Evolutionary conservation across 2,888 invertebrate species (phyloP), one percentile per base, ranked within the genome.

Genomic region (Panorpa germanica): DNA sequence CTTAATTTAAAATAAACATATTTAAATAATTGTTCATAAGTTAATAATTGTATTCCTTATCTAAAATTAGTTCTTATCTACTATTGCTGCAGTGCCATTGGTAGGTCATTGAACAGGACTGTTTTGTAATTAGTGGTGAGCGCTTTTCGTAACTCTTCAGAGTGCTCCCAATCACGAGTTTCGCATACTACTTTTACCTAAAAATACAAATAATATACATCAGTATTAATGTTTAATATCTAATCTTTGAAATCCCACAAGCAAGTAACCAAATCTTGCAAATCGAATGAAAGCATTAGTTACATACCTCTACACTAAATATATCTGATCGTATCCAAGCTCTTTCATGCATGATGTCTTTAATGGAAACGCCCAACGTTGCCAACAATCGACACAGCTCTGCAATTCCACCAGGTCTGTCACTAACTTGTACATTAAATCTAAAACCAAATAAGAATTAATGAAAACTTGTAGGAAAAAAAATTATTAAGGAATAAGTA

Each of bases 281-380:
- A 13, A 11, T 31, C 17, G 22, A 21, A 38, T 57, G 55, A 58
- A 63, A 35, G n/a, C 27, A 33, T 9, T 21, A 9, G 17, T 10
- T 10, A 37, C 40, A 41, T 45, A 65, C 69, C 48, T 70, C 66
- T 12, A 75, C 75, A 40, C 70, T 70, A 49, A 88, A 90, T 27
- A 95, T 78, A 48, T 95, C 91, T 2, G 74, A 70, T 34, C 72
- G 73, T 9, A 93, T 69, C 91, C 91, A 93, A 3, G 93, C 91
- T 31, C 93, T 64, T 49, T 95, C 93, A 50, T 95, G 93, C 55
- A 86, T 78, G 34, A 95, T 88, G 47, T 93, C 93, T 52, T 93
- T 95, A 38, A 95, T 85, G 21, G 80, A 80, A 9, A 86, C 86
- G 1, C 86, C 86, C 17, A 80, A 60, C 2, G 67, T 63, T 1